These are phyloP conservation scores for Aphelenchoides bicaudatus DNA, from an alignment of 2,888 invertebrate genomes.

Conservation along the genomic window DNA sequence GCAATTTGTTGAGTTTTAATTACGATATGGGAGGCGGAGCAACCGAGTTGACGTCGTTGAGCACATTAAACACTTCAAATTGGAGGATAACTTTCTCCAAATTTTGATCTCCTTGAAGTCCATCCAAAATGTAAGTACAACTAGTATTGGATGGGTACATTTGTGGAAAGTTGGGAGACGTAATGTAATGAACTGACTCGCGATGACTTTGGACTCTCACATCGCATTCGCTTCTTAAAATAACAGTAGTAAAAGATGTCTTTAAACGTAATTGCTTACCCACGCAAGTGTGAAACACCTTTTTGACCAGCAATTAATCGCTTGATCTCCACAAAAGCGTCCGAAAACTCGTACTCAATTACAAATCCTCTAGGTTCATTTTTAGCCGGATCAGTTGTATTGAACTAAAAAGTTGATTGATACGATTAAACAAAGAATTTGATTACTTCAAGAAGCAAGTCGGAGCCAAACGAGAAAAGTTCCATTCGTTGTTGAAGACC, in stretches of 20 bases:
- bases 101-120: slow-evolving; percentile 76
- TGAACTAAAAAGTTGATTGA: neutral
- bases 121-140: slow-evolving; percentile 67
- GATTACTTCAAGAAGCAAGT: slow-evolving; percentile 58
- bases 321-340: slow-evolving; percentile 96
- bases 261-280: slow-evolving; percentile 14
- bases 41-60: slow-evolving; percentile 28
- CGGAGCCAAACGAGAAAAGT: slow-evolving; percentile 50
- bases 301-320: slow-evolving; percentile 62
- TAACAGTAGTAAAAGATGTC: slow-evolving; percentile 33
- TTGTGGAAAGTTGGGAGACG: slow-evolving; percentile 56
- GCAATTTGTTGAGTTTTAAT: neutral
- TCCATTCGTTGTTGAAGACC: slow-evolving; percentile 59
- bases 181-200: slow-evolving; percentile 62
- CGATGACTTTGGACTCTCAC: slow-evolving; percentile 60
- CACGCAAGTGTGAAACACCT: slow-evolving; percentile 40
- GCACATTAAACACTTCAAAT: slow-evolving; percentile 47
- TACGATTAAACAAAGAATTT: slow-evolving; percentile 16
- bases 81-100: slow-evolving; percentile 54
- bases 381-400: neutral
- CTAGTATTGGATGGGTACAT: slow-evolving; percentile 63
- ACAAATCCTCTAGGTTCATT: slow-evolving; percentile 43
- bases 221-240: slow-evolving; percentile 76
- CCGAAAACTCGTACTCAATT: slow-evolving; percentile 96
- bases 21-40: neutral